Evolutionary conservation across 2,888 invertebrate genomes (phyloP).

Genomic region (Pammene fasciana): DNA sequence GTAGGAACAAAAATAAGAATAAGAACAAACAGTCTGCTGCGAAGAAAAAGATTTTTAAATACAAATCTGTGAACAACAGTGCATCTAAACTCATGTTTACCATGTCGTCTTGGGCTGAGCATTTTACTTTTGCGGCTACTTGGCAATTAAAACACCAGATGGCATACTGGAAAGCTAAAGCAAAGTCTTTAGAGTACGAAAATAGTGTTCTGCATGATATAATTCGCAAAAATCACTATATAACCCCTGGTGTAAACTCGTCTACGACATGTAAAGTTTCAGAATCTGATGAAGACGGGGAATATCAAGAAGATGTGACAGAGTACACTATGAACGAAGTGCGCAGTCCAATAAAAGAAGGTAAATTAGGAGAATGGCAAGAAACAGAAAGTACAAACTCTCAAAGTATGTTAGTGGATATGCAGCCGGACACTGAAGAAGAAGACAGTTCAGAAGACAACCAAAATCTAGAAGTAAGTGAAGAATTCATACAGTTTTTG

Average conservation of each 20-base stretch:
- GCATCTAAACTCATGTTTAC: constrained; percentile 50
- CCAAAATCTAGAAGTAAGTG: constrained; percentile 81
- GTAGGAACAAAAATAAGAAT: constrained; percentile 47
- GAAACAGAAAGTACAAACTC: constrained; percentile 49
- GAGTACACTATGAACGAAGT: not conserved
- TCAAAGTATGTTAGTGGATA: constrained; percentile 38
- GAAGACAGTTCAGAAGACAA: constrained; percentile 51
- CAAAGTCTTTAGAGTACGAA: constrained; percentile 82
- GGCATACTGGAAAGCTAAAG: constrained; percentile 85
- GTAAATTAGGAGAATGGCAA: constrained; percentile 45
- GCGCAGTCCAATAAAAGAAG: constrained; percentile 35
- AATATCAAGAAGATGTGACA: constrained; percentile 18
- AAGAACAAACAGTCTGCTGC: constrained; percentile 49
- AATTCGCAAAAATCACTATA: constrained; percentile 62
- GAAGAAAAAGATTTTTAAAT: constrained; percentile 47
- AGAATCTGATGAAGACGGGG: constrained; percentile 37
- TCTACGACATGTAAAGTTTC: constrained; percentile 45
- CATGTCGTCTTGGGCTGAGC: constrained; percentile 74
- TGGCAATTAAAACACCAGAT: constrained; percentile 83
- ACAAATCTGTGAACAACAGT: constrained; percentile 48
- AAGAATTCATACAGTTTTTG: constrained; percentile 85
- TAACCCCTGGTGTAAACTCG: constrained; percentile 45
- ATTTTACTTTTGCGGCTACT: constrained; percentile 67
- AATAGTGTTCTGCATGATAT: constrained; percentile 81
- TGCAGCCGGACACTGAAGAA: constrained; percentile 52